phyloP scores from a whole-genome alignment of 2,888 invertebrate genomes.

The Phlogophora meticulosa region DNA sequence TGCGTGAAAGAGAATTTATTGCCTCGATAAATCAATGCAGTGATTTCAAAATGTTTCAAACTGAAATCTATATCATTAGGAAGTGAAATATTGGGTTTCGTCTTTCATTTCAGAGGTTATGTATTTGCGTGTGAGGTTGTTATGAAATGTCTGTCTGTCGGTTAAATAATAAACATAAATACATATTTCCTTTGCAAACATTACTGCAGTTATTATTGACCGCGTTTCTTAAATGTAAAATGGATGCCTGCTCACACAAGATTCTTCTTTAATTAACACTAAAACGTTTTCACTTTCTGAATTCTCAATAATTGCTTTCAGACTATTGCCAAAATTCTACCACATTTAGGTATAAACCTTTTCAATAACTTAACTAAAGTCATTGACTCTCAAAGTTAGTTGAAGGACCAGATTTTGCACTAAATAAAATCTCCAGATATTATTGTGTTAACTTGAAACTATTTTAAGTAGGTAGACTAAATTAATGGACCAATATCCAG shows the following conservation, averaged over 20 bases:
- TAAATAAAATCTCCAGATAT: neutral
- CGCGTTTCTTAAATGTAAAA: neutral
- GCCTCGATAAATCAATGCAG: conserved; percentile 58
- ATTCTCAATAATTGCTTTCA: neutral
- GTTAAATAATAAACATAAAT: conserved; percentile 16
- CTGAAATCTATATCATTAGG: conserved; percentile 57
- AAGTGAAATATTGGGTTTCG: conserved; percentile 57
- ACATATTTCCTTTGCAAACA: conserved; percentile 10
- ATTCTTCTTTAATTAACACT: neutral
- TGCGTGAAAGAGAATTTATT: conserved; percentile 55
- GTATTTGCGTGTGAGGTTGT: conserved; percentile 33
- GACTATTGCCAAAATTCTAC: neutral
- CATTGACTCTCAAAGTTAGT: neutral
- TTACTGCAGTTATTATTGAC: conserved; percentile 2
- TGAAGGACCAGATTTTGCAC: neutral
- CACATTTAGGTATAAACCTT: neutral
- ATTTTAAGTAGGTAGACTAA: too few relatives aligned
- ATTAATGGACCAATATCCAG: too few relatives aligned
- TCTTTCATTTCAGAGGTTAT: conserved; percentile 40
- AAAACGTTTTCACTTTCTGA: neutral
- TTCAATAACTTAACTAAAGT: neutral
- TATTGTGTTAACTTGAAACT: neutral
- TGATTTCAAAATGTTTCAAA: conserved; percentile 52
- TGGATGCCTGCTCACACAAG: neutral
- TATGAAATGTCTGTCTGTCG: conserved; percentile 25